phyloP scores from a whole-genome alignment of 2,113 vertebrate species.

The Vicugna pacos region DNA sequence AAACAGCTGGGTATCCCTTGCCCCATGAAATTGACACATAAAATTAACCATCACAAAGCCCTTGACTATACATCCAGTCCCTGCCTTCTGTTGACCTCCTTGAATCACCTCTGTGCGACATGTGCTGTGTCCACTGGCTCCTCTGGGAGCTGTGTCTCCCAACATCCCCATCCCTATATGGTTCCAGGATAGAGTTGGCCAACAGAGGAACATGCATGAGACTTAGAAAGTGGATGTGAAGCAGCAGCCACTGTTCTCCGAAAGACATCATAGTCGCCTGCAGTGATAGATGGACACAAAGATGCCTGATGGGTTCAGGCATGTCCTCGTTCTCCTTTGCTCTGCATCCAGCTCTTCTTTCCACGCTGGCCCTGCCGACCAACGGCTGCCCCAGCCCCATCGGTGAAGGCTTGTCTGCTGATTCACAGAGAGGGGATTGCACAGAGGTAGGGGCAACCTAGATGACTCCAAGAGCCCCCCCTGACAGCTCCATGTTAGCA shows the following conservation, averaged over 20 bases:
- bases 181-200: not conserved
- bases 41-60: not conserved
- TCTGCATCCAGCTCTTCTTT: not conserved
- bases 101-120: not conserved
- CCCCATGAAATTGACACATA: not conserved
- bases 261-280: not conserved
- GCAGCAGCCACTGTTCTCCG: not conserved
- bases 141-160: not conserved
- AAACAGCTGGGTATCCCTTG: not conserved
- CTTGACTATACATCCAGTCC: not conserved
- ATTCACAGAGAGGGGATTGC: not conserved
- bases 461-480: not conserved
- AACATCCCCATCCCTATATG: not conserved
- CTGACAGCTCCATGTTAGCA: not conserved
- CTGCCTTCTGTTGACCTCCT: not conserved
- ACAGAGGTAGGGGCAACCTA: not conserved
- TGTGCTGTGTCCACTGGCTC: not conserved
- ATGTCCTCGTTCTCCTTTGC: not conserved
- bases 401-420: not conserved
- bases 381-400: not conserved
- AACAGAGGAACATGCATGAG: not conserved
- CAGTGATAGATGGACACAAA: not conserved
- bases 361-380: not conserved
- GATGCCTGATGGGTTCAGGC: not conserved
- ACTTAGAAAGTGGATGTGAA: not conserved